Conservation (phyloP, 2,113 vertebrate genomes). For the Tragelaphus imberbis region DNA sequence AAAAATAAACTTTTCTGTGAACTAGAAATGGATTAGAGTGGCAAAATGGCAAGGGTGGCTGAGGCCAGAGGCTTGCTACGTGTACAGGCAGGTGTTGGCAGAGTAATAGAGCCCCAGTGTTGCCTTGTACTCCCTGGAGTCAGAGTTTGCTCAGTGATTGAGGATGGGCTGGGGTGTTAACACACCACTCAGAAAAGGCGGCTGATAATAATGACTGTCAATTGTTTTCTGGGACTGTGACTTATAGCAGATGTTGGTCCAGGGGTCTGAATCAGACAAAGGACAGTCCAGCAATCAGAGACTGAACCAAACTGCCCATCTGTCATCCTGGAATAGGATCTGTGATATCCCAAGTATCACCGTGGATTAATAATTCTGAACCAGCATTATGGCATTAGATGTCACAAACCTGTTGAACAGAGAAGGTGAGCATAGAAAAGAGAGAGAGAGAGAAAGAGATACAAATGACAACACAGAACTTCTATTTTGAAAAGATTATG, state of each 20-base stretch:
- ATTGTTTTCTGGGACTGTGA: neutral
- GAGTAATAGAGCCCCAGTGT: too few species aligned
- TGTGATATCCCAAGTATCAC: neutral
- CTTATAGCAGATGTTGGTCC: neutral
- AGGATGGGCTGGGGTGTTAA: neutral
- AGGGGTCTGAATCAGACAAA: neutral
- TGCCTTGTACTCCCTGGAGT: neutral
- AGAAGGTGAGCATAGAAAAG: neutral
- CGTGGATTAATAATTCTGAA: neutral
- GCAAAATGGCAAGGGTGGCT: neutral
- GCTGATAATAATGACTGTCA: too few species aligned
- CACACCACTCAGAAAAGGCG: neutral
- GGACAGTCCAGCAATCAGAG: neutral
- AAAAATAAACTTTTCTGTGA: neutral
- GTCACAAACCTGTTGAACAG: neutral
- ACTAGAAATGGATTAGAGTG: neutral
- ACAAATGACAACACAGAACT: neutral
- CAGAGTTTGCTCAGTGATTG: neutral
- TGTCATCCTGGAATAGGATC: neutral
- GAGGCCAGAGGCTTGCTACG: neutral
- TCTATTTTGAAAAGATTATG: neutral
- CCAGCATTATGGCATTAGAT: neutral
- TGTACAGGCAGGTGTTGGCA: too few species aligned
- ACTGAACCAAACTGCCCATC: neutral
- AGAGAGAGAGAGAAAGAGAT: neutral